These are phyloP conservation scores for Tenebrio molitor DNA, from an alignment of 1,140 invertebrate species.

Conservation along the genomic window DNA sequence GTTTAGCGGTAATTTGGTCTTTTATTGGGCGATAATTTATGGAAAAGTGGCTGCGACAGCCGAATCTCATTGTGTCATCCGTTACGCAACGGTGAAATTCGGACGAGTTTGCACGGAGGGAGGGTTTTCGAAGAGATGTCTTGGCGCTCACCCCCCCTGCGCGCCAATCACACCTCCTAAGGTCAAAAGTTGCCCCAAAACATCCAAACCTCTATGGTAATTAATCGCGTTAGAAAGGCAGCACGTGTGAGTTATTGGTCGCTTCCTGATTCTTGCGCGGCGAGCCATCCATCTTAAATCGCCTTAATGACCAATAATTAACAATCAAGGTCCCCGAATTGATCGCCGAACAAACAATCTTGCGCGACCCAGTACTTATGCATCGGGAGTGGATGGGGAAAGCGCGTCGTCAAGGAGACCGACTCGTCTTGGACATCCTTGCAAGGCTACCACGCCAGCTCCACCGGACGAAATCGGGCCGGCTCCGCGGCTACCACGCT, in stretches of 20 bases:
- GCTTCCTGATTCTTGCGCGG: slow-evolving; percentile 16
- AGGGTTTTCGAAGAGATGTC: not conserved
- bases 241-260: slow-evolving; percentile 23
- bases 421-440: slow-evolving; percentile 36
- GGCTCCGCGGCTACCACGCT: too few species aligned
- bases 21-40: slow-evolving; percentile 6
- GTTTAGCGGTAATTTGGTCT: slow-evolving; percentile 1
- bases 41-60: not conserved
- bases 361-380: slow-evolving; percentile 32
- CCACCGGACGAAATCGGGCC: too few species aligned
- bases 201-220: slow-evolving; percentile 4
- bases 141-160: not conserved
- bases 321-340: slow-evolving; percentile 8
- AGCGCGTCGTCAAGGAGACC: slow-evolving; percentile 38
- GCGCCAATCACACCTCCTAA: not conserved
- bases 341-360: not conserved
- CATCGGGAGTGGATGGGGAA: slow-evolving; percentile 14
- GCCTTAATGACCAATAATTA: slow-evolving; percentile 20
- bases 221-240: slow-evolving; percentile 22
- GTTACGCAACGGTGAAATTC: slow-evolving; percentile 26
- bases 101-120: not conserved
- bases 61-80: slow-evolving; percentile 26
- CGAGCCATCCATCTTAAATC: slow-evolving; percentile 3
- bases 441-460: slow-evolving; percentile 21
- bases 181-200: not conserved